These are phyloP conservation scores for Entelurus aequoreus DNA, from an alignment of 2,113 vertebrate genomes.

Conservation along the genomic window DNA sequence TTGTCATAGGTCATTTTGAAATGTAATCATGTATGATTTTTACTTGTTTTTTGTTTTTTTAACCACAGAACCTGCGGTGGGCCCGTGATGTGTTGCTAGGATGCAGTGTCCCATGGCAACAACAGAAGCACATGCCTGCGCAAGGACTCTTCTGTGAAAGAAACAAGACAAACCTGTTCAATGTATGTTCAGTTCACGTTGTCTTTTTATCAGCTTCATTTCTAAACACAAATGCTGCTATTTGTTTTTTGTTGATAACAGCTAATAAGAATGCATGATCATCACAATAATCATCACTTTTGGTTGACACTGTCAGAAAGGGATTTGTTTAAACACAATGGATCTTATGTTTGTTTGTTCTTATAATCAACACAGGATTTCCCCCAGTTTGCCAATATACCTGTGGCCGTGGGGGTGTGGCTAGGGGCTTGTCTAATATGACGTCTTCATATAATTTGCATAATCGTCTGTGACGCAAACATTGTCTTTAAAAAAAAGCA, in stretches of 20 bases:
- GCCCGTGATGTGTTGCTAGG: conserved; percentile 99
- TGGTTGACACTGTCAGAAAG: not conserved
- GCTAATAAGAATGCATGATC: not conserved
- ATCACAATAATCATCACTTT: not conserved
- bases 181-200: conserved; percentile 80
- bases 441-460: no score
- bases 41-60: conserved; percentile 51
- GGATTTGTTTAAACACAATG: not conserved
- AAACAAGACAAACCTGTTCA: conserved; percentile 99
- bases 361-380: not conserved
- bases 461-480: no score
- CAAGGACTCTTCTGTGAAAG: conserved; percentile 99
- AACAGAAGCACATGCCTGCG: conserved; percentile 98
- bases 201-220: not conserved
- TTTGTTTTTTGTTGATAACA: not conserved
- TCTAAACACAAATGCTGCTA: not conserved
- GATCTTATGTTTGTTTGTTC: not conserved
- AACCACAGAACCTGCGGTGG: conserved; percentile 95
- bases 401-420: no score
- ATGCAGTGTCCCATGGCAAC: conserved; percentile 96
- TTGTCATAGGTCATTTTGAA: not conserved
- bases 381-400: no score
- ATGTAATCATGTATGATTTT: conserved; percentile 19
- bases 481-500: no score
- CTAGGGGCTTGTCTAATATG: no score